Conservation (phyloP, 1,140 invertebrate genomes). For the Zeugodacus cucurbitae region DNA sequence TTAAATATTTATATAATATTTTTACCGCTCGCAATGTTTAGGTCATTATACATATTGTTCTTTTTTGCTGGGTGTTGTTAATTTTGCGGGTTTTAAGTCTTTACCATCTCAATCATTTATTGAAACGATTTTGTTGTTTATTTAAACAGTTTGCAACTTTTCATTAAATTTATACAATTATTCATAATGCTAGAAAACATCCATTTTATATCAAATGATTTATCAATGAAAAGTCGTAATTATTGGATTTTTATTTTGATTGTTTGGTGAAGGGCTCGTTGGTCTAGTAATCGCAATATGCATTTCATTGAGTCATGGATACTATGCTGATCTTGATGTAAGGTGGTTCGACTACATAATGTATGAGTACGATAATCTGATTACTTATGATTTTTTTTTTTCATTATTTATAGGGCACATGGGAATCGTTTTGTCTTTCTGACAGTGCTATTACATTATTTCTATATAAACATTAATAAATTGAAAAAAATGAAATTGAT, state of each 20-base stretch:
- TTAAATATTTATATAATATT: neutral
- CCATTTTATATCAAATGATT: conserved; percentile 16
- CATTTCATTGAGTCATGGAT: neutral
- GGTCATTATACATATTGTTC: conserved; percentile 18
- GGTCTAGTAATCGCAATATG: neutral
- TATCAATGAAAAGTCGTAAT: conserved; percentile 4
- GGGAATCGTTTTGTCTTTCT: conserved; percentile 26
- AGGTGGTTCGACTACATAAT: neutral
- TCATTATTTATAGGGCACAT: conserved; percentile 21
- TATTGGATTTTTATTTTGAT: conserved; percentile 25
- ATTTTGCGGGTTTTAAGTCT: neutral
- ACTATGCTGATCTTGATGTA: conserved; percentile 5
- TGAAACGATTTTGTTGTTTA: neutral
- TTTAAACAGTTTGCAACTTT: neutral
- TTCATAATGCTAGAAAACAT: conserved; percentile 29
- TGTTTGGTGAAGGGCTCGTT: conserved; percentile 28
- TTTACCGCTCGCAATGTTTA: conserved; percentile 7
- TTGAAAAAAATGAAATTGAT: conserved; percentile 6
- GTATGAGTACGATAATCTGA: conserved; percentile 11
- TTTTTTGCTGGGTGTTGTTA: neutral
- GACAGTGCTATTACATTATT: conserved; percentile 30
- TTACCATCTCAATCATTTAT: neutral
- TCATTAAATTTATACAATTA: conserved; percentile 27
- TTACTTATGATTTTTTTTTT: neutral
- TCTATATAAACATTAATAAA: conserved; percentile 25